A percentile compares a stretch with the other conserved stretches of the same genome.
These are phyloP conservation scores for Pterocles burchelli DNA, from an alignment of 2,113 vertebrate species.

Conservation along the genomic window DNA sequence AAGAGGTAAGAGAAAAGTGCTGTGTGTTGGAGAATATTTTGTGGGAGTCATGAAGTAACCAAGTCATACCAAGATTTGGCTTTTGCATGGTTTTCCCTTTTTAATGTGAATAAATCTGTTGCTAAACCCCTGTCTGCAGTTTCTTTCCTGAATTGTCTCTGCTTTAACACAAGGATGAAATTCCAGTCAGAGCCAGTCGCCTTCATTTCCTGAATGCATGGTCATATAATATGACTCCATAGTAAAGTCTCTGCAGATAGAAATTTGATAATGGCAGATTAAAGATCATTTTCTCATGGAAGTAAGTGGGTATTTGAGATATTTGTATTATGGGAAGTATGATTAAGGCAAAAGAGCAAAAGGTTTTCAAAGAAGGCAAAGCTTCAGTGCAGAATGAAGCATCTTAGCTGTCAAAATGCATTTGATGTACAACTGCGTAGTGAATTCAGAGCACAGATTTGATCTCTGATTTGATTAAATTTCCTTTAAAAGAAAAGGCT, in stretches of 20 bases:
- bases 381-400: not conserved
- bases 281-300: not conserved
- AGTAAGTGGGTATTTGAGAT: not conserved
- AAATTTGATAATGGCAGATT: not conserved
- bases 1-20: not conserved
- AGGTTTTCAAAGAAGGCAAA: not conserved
- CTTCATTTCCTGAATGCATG: conserved; percentile 42
- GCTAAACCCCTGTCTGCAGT: not conserved
- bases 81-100: conserved; percentile 8
- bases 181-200: conserved; percentile 13
- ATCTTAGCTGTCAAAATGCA: not conserved
- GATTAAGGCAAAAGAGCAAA: not conserved
- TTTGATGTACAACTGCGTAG: not conserved
- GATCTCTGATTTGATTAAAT: not conserved
- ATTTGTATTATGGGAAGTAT: not conserved
- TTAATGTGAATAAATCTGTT: conserved; percentile 18
- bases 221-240: not conserved
- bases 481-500: not conserved
- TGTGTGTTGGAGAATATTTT: not conserved
- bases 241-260: not conserved
- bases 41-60: not conserved
- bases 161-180: conserved; percentile 35
- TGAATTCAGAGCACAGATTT: not conserved
- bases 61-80: not conserved
- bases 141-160: not conserved